Evolutionary conservation across 1,140 invertebrate genomes (phyloP).

Genomic region (Heliconius eleuchia): DNA sequence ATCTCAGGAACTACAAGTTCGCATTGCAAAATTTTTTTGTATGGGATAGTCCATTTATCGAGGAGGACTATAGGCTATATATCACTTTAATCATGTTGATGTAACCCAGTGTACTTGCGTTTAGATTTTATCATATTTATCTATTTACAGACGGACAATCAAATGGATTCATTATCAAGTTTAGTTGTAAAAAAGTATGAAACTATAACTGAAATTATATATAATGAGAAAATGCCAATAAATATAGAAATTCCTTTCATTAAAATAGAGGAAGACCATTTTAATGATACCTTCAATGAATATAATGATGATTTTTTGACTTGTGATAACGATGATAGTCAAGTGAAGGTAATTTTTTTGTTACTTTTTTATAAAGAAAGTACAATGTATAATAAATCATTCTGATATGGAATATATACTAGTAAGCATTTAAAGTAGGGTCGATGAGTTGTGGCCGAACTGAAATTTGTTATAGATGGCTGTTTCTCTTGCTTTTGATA

Average conservation of each 20-base stretch:
- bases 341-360: not conserved
- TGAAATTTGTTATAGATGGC: too few relatives aligned
- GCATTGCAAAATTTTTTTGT: too few relatives aligned
- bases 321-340: not conserved
- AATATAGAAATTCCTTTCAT: slow-evolving; percentile 31
- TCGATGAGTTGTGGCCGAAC: too few relatives aligned
- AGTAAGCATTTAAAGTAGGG: too few relatives aligned
- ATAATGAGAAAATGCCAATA: not conserved
- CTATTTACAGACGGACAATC: not conserved
- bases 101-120: too few relatives aligned
- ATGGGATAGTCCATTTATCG: too few relatives aligned
- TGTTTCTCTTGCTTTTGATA: too few relatives aligned
- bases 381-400: not conserved
- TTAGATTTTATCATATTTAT: not conserved
- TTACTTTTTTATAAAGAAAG: not conserved
- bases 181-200: not conserved
- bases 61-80: too few relatives aligned
- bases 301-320: slow-evolving; percentile 21
- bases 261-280: slow-evolving; percentile 34
- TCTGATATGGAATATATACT: too few relatives aligned
- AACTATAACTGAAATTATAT: slow-evolving; percentile 1
- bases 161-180: not conserved
- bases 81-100: too few relatives aligned
- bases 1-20: too few relatives aligned
- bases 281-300: slow-evolving; percentile 20